These are phyloP conservation scores for Gymnocheta viridis DNA, from an alignment of 2,888 invertebrate genomes.

Conservation along the genomic window DNA sequence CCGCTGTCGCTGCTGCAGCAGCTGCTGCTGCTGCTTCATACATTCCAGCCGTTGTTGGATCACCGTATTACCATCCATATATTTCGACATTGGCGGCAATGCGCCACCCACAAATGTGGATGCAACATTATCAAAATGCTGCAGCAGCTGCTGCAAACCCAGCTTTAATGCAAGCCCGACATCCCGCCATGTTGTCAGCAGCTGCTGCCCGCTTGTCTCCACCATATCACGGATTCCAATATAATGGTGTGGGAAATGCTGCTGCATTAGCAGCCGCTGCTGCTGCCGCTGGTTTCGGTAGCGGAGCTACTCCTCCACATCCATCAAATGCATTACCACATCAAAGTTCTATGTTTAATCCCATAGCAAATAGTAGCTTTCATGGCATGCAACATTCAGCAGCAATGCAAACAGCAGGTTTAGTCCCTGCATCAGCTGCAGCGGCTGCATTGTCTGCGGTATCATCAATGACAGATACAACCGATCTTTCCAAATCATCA, in stretches of 20 bases:
- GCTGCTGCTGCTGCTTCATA: constrained; percentile 79
- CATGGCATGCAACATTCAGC: constrained; percentile 65
- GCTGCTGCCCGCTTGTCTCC: constrained; percentile 82
- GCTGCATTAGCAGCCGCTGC: constrained; percentile 77
- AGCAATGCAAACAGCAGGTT: constrained; percentile 55
- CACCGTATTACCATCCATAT: constrained; percentile 80
- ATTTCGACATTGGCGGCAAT: constrained; percentile 82
- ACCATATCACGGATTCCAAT: constrained; percentile 79
- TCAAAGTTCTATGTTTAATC: constrained; percentile 61
- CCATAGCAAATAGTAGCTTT: constrained; percentile 57
- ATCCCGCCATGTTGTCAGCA: constrained; percentile 69
- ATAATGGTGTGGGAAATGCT: constrained; percentile 79
- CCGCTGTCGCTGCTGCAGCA: constrained; percentile 77
- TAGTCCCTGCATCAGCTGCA: constrained; percentile 70
- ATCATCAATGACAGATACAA: constrained; percentile 72
- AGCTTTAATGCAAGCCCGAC: constrained; percentile 72
- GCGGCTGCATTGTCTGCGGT: constrained; percentile 61
- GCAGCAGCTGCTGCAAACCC: constrained; percentile 76
- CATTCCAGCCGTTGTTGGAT: constrained; percentile 80
- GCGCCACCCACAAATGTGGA: constrained; percentile 82
- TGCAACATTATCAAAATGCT: constrained; percentile 83
- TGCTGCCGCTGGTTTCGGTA: constrained; percentile 75
- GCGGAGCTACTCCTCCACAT: constrained; percentile 59
- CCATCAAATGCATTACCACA: constrained; percentile 62
- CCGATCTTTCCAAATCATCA: constrained; percentile 64